Percentiles rank a stretch among this genome's conserved stretches.
phyloP scores from a whole-genome alignment of 2,113 vertebrate species.

The Athene noctua region DNA sequence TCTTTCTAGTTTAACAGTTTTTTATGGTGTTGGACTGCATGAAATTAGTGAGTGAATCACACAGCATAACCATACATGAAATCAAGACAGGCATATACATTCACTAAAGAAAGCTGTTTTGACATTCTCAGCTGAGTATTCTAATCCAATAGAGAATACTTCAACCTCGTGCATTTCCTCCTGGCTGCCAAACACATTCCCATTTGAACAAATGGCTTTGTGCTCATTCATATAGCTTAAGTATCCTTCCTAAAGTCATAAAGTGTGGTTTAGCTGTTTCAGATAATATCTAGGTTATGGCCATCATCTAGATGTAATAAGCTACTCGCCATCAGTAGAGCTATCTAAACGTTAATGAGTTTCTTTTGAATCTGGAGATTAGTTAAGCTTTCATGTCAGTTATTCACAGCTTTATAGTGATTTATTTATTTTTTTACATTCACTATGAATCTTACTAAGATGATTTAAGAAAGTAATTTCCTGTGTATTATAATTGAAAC shows the following conservation, averaged over 20 bases:
- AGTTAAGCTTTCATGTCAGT: neutral
- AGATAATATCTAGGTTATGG: neutral
- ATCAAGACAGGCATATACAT: neutral
- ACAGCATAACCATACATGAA: neutral
- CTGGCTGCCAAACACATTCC: neutral
- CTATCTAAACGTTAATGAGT: neutral
- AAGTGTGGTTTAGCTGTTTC: neutral
- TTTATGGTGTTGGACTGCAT: neutral
- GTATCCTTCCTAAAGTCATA: neutral
- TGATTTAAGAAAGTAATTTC: neutral
- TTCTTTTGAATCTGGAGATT: neutral
- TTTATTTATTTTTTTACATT: constrained; percentile 36
- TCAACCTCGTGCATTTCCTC: neutral
- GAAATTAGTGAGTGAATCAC: neutral
- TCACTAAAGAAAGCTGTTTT: neutral
- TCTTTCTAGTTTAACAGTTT: neutral
- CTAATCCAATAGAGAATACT: neutral
- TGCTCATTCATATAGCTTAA: neutral
- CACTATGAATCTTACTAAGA: constrained; percentile 8
- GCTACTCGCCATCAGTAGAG: neutral
- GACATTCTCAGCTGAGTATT: neutral
- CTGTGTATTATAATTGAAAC: constrained; percentile 12
- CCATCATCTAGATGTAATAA: constrained; percentile 15
- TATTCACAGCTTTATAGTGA: constrained; percentile 30
- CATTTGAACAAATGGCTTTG: neutral